Percentiles rank a stretch among this genome's conserved stretches.
Conservation (phyloP, 2,113 vertebrate genomes). For the Prinia subflava region DNA sequence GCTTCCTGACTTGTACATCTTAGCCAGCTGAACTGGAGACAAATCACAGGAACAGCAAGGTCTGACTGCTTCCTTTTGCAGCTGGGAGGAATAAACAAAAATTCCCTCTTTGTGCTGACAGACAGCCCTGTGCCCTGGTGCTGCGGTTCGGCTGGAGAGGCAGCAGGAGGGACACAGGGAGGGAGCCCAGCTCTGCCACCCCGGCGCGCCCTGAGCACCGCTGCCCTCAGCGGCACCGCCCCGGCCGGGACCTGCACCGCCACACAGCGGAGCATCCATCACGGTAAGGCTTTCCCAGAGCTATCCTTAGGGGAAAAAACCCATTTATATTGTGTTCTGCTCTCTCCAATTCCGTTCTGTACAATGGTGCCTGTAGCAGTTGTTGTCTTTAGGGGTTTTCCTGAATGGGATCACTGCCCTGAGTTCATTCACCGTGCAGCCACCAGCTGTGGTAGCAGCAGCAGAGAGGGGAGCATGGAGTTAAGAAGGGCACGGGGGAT, state of each 20-base stretch:
- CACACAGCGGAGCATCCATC: neutral
- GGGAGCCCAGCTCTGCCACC: neutral
- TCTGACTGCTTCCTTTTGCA: conserved; percentile 30
- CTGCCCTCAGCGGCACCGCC: too few relatives aligned
- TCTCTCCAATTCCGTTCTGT: neutral
- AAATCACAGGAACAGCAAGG: neutral
- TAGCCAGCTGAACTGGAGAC: neutral
- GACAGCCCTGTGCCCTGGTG: neutral
- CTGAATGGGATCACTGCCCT: neutral
- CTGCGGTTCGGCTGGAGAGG: neutral
- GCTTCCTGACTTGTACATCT: neutral
- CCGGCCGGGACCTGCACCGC: neutral
- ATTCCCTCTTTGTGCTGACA: neutral
- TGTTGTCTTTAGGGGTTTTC: neutral
- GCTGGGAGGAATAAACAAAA: neutral
- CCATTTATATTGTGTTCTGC: neutral
- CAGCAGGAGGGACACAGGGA: neutral
- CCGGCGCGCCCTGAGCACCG: accelerated
- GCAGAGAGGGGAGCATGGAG: neutral
- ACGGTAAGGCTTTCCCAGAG: neutral
- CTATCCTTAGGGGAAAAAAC: neutral
- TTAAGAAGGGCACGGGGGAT: neutral
- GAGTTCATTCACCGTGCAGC: neutral
- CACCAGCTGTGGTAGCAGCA: neutral
- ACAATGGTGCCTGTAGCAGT: neutral